Conservation (phyloP, 2,113 vertebrate genomes). For the Chrysemys picta region DNA sequence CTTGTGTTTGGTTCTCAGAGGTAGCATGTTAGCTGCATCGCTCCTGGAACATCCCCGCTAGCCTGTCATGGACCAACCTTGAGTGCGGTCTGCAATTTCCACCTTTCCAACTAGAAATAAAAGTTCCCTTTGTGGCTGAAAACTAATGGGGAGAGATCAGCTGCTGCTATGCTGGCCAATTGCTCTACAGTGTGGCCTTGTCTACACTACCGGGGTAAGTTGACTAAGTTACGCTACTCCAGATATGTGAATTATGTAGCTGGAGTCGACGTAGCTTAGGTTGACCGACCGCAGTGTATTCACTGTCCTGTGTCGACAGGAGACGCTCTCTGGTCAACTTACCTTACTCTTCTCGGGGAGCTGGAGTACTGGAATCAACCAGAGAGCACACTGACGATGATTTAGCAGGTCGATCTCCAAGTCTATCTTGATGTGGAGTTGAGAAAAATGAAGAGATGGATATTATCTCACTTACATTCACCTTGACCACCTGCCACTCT, state of each 20-base stretch:
- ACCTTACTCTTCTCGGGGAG: too few relatives aligned
- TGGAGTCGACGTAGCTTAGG: too few relatives aligned
- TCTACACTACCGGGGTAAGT: too few relatives aligned
- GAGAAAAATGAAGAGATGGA: fast-evolving
- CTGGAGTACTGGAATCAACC: too few relatives aligned
- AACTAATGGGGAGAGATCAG: not conserved
- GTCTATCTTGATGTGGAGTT: not conserved
- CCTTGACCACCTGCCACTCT: not conserved
- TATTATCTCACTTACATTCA: not conserved
- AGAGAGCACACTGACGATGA: too few relatives aligned
- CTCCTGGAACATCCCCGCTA: not conserved
- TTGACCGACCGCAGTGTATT: too few relatives aligned
- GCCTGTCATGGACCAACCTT: not conserved
- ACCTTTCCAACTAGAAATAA: not conserved
- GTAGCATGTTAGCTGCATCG: not conserved
- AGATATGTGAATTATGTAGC: too few relatives aligned
- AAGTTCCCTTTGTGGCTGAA: not conserved
- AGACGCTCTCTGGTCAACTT: too few relatives aligned
- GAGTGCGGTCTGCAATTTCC: not conserved
- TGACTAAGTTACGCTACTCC: too few relatives aligned
- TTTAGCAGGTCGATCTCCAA: too few relatives aligned
- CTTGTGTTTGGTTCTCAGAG: not conserved
- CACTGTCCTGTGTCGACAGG: too few relatives aligned
- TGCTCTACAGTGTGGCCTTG: too few relatives aligned
- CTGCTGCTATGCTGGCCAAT: fast-evolving